Evolutionary conservation across 2,888 invertebrate genomes (phyloP), one percentile per base, ranked within the genome.

Genomic region (Pristionchus maxplancki): DNA sequence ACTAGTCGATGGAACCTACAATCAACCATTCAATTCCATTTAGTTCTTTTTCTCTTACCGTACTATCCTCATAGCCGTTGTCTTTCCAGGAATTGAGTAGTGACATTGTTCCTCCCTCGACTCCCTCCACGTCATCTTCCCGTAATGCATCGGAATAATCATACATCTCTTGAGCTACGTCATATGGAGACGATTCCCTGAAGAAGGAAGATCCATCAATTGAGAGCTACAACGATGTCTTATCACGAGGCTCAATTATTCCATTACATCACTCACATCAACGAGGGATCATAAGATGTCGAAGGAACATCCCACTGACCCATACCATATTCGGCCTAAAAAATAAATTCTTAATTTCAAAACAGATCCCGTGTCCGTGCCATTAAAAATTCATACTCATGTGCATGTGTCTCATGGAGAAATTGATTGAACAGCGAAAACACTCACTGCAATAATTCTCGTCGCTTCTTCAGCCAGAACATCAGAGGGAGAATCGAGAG

Each of bases 401-500:
- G n/a, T n/a, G n/a, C n/a, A n/a, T n/a, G n/a, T n/a, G n/a, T n/a
- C n/a, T n/a, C n/a, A n/a, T n/a, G n/a, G n/a, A n/a, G 11, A 62
- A 8, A 17, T 9, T 8, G 31, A 37, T 6, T 37, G 11, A 37
- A 71, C 71, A 71, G 9, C 3, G 44, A 67, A 8, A 31, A 6
- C 0, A 74, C 78, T 78, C 28, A 78, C 78, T 0, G 78, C 78
- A 50, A 87, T 87, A 24, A 87, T 50, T 34, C 71, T 67, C 4
- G 86, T 87, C 0, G 86, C 86, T 71, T 87, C 86, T 50, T 71
- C 71, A 71, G 86, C 34, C 9, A 87, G 50, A 50, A 87, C 67
- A 50, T 87, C 85, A 9, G 40, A 40, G 9, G 53, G 82, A 85
- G 40, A 53, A 24, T 64, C 85, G 31, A 85, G 24, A 20, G 85